phyloP scores from a whole-genome alignment of 2,797 vertebrate species.

The Enteromius afrohamiltoni region DNA sequence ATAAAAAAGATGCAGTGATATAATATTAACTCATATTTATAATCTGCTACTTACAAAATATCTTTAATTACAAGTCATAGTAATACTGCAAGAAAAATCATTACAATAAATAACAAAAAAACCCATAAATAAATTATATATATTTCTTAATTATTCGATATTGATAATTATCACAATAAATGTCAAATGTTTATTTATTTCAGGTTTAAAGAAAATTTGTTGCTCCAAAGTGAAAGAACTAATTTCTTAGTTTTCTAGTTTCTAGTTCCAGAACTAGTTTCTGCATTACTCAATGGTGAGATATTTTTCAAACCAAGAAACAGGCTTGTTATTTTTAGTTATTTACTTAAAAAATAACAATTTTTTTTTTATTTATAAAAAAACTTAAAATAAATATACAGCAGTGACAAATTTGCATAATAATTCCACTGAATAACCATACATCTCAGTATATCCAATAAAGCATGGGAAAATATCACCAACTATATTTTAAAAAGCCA shows the following conservation, averaged over 20 bases:
- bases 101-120: background rate
- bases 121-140: too few relatives aligned
- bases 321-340: background rate
- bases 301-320: background rate
- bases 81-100: background rate
- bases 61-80: background rate
- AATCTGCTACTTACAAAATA: background rate
- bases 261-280: background rate
- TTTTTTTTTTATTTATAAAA: too few relatives aligned
- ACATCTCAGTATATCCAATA: background rate
- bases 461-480: background rate
- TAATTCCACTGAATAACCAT: background rate
- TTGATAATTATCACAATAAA: too few relatives aligned
- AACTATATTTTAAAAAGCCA: slow-evolving; percentile 10
- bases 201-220: too few relatives aligned
- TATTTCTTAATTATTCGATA: too few relatives aligned
- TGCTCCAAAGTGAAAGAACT: too few relatives aligned
- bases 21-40: background rate
- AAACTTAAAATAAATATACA: too few relatives aligned
- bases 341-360: too few relatives aligned
- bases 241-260: too few relatives aligned
- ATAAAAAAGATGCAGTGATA: background rate
- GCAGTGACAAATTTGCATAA: background rate
- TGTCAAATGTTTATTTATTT: too few relatives aligned
- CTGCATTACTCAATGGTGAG: background rate